Evolutionary conservation across 2,113 vertebrate species (phyloP).

Genomic region (Ptychochromis oligacanthus): DNA sequence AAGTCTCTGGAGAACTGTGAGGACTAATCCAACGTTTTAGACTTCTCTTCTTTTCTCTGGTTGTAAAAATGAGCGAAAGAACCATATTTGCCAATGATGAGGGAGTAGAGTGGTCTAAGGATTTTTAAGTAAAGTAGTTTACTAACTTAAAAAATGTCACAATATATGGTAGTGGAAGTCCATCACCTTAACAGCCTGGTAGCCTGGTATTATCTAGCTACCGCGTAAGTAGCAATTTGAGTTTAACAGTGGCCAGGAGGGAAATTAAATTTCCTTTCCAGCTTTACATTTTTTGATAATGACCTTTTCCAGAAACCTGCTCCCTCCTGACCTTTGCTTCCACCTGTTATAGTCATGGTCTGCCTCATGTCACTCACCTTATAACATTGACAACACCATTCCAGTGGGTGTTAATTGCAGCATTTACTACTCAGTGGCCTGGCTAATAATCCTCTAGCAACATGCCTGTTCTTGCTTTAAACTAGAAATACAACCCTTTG

Average conservation of each 20-base stretch:
- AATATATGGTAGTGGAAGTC: neutral
- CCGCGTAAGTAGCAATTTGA: constrained; percentile 57
- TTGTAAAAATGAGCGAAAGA: neutral
- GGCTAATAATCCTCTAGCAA: constrained; percentile 65
- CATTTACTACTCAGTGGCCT: constrained; percentile 62
- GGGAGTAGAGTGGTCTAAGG: neutral
- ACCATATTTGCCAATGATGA: neutral
- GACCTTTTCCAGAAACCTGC: constrained; percentile 72
- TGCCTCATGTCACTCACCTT: constrained; percentile 82
- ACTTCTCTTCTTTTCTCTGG: constrained; percentile 18
- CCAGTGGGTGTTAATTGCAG: constrained; percentile 69
- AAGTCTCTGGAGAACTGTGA: constrained; percentile 57
- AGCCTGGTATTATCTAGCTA: constrained; percentile 38
- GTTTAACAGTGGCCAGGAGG: constrained; percentile 50
- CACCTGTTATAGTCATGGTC: constrained; percentile 74
- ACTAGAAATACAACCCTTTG: constrained; percentile 50
- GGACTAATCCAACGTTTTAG: constrained; percentile 35
- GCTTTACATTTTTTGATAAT: constrained; percentile 61
- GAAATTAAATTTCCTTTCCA: constrained; percentile 72
- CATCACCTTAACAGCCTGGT: neutral
- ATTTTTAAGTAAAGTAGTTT: neutral
- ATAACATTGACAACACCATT: constrained; percentile 75
- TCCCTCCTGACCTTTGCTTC: constrained; percentile 74
- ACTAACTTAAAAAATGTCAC: neutral
- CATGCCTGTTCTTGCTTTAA: constrained; percentile 39